Base-by-base conservation (phyloP, 2,113 vertebrate species). In the Cryptomyrus ogoouensis region DNA sequence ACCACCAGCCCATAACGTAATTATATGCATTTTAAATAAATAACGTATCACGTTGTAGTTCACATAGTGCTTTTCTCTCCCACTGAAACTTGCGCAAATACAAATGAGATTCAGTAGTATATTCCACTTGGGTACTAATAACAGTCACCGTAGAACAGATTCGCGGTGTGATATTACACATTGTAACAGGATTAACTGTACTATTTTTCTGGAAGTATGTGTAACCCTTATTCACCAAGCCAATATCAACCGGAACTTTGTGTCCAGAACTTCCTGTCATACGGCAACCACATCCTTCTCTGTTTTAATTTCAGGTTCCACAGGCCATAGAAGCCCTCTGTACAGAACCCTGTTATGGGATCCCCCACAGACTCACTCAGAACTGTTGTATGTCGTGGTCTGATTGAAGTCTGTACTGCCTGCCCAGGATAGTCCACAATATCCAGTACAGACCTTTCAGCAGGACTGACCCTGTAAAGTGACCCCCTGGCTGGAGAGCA, bases 221-320 rank as follows among this genome's bases (percentile, higher is more conserved):
- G n/a, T 80, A 42, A 12, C 35, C 35, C 17, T 17, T 19, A 35
- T 42, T 80, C n/a, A 77, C 15, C 70, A 77, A 77, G 15, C 35
- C 35, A 80, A 19, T 80, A 42, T 80, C 35, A 80, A 12, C 4
- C 13, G 19, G 10, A 39, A 80, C 74, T 7, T 42, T 5, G 3
- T 77, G 70, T 77, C 12, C 31, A 77, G 12, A 3, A 74, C 27
- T 74, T 74, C 27, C 66, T 74, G 66, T 74, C 70, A 39, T 35
- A 39, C 42, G 74, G 35, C 47, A 84, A n/a, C 83, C 21, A 46
- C 21, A 12, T 58, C 52, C 4, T 1, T 0, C 74, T 90, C 21
- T 24, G 44, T 88, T 91, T 88, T 58, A 91, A 15, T n/a, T 93
- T 90, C 92, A 99, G 98, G 96, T 99, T 99, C 95, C 98, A 99